A percentile compares a stretch with the other conserved stretches of the same genome.
These are phyloP conservation scores for Notechis scutatus DNA, from an alignment of 2,113 vertebrate species.

Conservation along the genomic window DNA sequence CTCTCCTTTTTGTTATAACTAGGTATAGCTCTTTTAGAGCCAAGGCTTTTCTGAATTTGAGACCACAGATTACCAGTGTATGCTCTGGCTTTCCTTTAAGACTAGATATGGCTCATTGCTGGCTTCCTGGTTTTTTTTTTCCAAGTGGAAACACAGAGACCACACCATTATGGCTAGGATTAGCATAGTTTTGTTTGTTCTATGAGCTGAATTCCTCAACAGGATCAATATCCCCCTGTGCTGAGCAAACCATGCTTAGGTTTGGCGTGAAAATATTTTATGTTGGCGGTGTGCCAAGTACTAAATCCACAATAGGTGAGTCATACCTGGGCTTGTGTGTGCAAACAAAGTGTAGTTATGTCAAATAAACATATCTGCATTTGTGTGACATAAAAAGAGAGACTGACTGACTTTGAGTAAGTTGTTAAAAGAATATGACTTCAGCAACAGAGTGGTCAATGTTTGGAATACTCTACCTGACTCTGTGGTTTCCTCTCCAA, in stretches of 20 bases:
- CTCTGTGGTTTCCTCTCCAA: no score
- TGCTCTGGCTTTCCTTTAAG: neutral
- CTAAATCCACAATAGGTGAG: slow-evolving; percentile 28
- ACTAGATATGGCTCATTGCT: neutral
- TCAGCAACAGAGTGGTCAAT: no score
- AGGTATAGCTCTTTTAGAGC: neutral
- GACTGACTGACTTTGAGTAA: neutral
- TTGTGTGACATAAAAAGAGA: slow-evolving; percentile 1
- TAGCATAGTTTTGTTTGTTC: slow-evolving; percentile 14
- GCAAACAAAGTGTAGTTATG: slow-evolving; percentile 8
- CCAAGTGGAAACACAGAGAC: slow-evolving; percentile 12
- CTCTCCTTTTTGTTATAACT: neutral
- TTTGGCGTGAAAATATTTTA: slow-evolving; percentile 24
- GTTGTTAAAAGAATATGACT: neutral
- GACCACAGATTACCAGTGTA: neutral
- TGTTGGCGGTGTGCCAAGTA: slow-evolving; percentile 13
- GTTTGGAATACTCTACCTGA: no score
- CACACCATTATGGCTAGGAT: neutral
- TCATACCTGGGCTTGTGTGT: slow-evolving; percentile 21
- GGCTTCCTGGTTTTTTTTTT: neutral
- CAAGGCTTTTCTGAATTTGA: neutral
- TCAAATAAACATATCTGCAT: slow-evolving; percentile 11
- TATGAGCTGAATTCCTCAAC: slow-evolving; percentile 10
- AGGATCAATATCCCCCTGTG: slow-evolving; percentile 23
- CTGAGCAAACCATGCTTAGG: slow-evolving; percentile 22